phyloP scores from a whole-genome alignment of 2,888 invertebrate species.

The Macrophya alboannulata region DNA sequence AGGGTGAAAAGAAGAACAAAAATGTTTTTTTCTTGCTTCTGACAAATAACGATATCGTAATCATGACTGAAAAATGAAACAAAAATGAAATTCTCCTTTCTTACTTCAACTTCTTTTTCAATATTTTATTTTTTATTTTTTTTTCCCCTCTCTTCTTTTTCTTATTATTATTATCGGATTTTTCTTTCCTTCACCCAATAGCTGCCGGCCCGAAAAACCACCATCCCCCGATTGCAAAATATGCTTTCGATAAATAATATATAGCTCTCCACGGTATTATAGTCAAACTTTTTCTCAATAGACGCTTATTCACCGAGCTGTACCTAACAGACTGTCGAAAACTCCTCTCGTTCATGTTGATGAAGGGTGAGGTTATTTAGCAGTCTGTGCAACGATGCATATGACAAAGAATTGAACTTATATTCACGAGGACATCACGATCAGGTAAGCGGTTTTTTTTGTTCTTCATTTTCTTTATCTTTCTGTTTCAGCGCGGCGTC shows the following conservation, averaged over 20 bases:
- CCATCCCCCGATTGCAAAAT: background rate
- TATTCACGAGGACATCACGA: background rate
- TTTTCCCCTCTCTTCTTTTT: no score
- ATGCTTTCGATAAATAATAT: constrained; percentile 4
- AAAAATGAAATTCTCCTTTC: background rate
- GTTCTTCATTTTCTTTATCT: background rate
- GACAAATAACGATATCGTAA: background rate
- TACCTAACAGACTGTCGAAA: background rate
- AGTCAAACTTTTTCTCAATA: constrained; percentile 9
- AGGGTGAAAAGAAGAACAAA: background rate
- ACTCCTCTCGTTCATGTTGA: background rate
- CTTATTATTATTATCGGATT: background rate
- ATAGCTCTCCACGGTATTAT: background rate
- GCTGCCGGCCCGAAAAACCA: background rate
- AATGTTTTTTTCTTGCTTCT: background rate
- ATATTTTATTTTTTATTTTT: background rate
- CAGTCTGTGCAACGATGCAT: background rate
- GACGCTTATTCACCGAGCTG: background rate
- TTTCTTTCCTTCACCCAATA: background rate
- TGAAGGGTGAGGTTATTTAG: background rate
- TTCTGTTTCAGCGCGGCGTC: background rate
- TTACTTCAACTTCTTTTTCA: background rate
- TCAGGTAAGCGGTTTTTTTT: background rate
- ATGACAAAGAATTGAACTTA: background rate
- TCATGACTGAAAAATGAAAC: background rate